Evolutionary conservation across 1,140 invertebrate genomes (phyloP).

Genomic region (Pseudomyrmex dendroicus): DNA sequence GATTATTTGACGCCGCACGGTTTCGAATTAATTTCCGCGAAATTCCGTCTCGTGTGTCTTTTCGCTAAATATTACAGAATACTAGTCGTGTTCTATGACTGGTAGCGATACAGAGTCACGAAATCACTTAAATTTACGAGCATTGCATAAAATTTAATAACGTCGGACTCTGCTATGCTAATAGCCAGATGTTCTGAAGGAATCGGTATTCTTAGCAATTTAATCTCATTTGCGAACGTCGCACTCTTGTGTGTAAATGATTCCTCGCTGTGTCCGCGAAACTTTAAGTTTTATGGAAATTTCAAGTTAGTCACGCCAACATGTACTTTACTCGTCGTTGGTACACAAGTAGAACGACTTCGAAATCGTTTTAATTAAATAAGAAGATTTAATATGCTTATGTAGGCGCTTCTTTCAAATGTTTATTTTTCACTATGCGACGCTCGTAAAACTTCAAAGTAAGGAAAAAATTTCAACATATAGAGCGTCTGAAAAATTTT

Average conservation of each 20-base stretch:
- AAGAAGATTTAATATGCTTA: no score
- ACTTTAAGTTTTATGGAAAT: conserved; percentile 47
- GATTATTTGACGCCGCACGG: conserved; percentile 22
- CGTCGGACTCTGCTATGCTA: not conserved
- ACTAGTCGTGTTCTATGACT: not conserved
- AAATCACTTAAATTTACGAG: conserved; percentile 44
- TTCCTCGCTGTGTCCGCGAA: conserved; percentile 9
- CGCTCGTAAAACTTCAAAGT: no score
- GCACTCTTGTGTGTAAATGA: conserved; percentile 5
- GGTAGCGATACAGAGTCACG: conserved; percentile 9
- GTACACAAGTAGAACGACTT: conserved; percentile 4
- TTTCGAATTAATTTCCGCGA: conserved; percentile 46
- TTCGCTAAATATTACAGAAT: not conserved
- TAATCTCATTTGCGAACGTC: not conserved
- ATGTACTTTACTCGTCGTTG: not conserved
- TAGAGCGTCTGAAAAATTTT: no score
- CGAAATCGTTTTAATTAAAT: no score
- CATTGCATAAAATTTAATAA: conserved; percentile 28
- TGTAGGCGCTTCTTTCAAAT: no score
- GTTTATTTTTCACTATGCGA: no score
- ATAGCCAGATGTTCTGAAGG: conserved; percentile 11
- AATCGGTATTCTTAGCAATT: conserved; percentile 39
- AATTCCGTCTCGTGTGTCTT: conserved; percentile 9
- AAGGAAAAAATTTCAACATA: no score
- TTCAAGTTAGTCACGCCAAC: conserved; percentile 47